Evolutionary conservation across 1,140 invertebrate genomes (phyloP), one percentile per base, ranked within the genome.

Genomic region (Bacillus rossius): DNA sequence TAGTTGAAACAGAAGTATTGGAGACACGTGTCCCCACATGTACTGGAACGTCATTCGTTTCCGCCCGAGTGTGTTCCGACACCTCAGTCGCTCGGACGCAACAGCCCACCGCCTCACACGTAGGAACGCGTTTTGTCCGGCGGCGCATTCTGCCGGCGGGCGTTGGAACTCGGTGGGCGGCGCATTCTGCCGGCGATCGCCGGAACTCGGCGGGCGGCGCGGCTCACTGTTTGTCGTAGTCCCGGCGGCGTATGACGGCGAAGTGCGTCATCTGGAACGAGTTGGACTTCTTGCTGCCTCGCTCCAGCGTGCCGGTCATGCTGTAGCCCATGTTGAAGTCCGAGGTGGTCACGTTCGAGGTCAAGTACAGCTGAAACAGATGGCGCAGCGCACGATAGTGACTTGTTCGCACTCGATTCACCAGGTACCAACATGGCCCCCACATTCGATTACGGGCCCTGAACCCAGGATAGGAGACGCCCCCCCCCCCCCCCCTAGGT

Each of bases 281-380:
- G 72, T 87, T 88, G 59, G 83, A 84, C 67, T 85, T 82, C 64
- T 85, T 84, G 67, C 81, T 83, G 49, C 89, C 89, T n/a, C 89
- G 79, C 70, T 92, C 89, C 62, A 93, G 74, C 7, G 87, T 90
- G 10, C 90, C 89, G 0, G 89, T 92, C 81, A 93, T 88, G 65
- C 87, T 88, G 75, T 92, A 92, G 29, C 89, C 89, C 83, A 90
- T 89, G 71, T 91, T 90, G 77, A 91, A 91, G 72, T 93, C 90
- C 37, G 87, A 83, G 65, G 84, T 84, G 42, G 84, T 84, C 49
- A 91, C 85, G 69, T 89, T 86, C 55, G 87, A 87, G 38, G 87
- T 89, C 66, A 91, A 79, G 71, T 82, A 83, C 72, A 91, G 74
- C 84, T 86, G 77, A 61, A 58, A 61, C 64, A 65, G 68, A 54